Evolutionary conservation across 35 echinoderm and acorn worm species (phyloP).

Genomic region (Apostichopus japonicus): DNA sequence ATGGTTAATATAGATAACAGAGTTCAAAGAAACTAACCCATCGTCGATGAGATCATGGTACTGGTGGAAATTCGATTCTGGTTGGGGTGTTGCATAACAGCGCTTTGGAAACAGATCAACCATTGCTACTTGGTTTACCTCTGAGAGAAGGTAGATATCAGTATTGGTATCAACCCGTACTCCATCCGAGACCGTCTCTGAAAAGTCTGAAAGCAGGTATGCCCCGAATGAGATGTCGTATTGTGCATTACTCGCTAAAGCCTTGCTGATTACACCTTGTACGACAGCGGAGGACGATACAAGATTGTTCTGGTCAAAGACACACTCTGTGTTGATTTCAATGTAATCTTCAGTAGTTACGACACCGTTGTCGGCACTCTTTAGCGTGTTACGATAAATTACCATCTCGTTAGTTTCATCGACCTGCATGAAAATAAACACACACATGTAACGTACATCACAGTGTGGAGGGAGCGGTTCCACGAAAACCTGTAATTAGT

Average conservation of each 20-base stretch:
- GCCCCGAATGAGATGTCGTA: constrained; percentile 9
- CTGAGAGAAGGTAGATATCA: constrained; percentile 2
- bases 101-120: constrained; percentile 17
- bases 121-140: background rate
- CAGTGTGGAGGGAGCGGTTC: background rate
- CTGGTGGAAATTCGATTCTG: background rate
- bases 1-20: no score
- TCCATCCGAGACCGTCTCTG: background rate
- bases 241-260: background rate
- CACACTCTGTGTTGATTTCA: constrained; percentile 19
- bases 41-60: background rate
- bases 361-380: background rate
- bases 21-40: background rate
- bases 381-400: background rate
- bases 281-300: constrained; percentile 13
- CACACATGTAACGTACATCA: no score
- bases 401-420: background rate
- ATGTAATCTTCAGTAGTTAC: background rate
- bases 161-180: background rate
- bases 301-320: constrained; percentile 27
- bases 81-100: constrained; percentile 17
- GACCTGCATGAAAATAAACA: background rate
- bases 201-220: background rate
- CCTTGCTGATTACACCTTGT: background rate
- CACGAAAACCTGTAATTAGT: no score